phyloP scores from a whole-genome alignment of 2,797 vertebrate species.

The Acanthurus leucopareius region DNA sequence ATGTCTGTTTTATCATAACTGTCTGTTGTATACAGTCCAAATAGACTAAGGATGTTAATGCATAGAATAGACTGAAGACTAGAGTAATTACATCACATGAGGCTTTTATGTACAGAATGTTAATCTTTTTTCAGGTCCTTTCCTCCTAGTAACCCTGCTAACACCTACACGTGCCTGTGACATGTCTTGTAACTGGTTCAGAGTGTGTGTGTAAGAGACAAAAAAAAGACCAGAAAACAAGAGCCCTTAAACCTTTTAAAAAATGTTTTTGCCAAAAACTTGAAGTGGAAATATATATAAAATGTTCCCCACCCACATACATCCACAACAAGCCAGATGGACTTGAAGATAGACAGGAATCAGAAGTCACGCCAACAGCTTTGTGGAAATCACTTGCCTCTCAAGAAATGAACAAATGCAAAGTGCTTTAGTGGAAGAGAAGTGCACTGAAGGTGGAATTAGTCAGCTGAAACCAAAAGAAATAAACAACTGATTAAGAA shows the following conservation, averaged over 20 bases:
- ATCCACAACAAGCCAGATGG: conserved; percentile 29
- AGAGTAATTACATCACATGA: conserved; percentile 48
- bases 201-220: conserved; percentile 24
- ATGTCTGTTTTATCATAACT: conserved; percentile 32
- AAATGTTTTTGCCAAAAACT: conserved; percentile 52
- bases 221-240: conserved; percentile 22
- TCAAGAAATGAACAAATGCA: conserved; percentile 46
- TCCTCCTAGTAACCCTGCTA: conserved; percentile 60
- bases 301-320: conserved; percentile 50
- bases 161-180: conserved; percentile 79
- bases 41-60: conserved; percentile 35
- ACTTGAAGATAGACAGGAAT: conserved; percentile 19
- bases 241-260: conserved; percentile 33
- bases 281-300: conserved; percentile 37
- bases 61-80: conserved; percentile 41
- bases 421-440: conserved; percentile 27
- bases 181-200: conserved; percentile 47
- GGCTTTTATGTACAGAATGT: conserved; percentile 61
- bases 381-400: conserved; percentile 14
- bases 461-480: conserved; percentile 53
- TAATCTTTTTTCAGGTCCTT: conserved; percentile 71
- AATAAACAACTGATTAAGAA: background rate
- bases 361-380: conserved; percentile 31
- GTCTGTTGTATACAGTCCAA: conserved; percentile 44
- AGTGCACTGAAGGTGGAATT: conserved; percentile 18